A percentile compares a stretch with the other conserved stretches of the same genome.
Evolutionary conservation across 1,140 invertebrate species (phyloP).

Genomic region (Hylaeus volcanicus): DNA sequence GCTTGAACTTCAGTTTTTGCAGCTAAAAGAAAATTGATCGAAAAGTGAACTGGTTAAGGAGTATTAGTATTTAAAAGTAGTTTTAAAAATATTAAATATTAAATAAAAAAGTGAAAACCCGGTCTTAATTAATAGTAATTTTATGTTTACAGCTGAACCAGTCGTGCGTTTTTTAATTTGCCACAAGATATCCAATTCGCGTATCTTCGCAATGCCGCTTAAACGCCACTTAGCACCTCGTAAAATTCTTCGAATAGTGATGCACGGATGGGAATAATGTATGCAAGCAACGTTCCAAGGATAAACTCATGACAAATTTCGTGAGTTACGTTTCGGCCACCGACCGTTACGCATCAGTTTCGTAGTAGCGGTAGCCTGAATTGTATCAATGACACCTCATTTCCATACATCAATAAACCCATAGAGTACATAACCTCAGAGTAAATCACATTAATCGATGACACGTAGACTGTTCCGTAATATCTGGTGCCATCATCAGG

Average conservation of each 20-base stretch:
- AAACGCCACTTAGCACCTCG: neutral
- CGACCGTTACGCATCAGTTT: neutral
- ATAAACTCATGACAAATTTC: conserved; percentile 4
- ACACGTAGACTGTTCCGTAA: neutral
- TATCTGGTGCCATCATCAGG: neutral
- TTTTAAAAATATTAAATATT: neutral
- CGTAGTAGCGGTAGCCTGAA: neutral
- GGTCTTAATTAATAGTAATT: too few species aligned
- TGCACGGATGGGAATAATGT: neutral
- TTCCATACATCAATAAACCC: conserved; percentile 12
- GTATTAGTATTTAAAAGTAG: too few species aligned
- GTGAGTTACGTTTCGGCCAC: neutral
- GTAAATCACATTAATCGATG: neutral
- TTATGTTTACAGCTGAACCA: too few species aligned
- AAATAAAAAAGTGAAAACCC: too few species aligned
- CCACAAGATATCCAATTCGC: too few species aligned
- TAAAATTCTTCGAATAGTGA: neutral
- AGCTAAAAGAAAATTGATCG: too few species aligned
- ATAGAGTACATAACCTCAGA: neutral
- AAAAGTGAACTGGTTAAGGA: too few species aligned
- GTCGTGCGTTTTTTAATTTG: too few species aligned
- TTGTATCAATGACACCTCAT: conserved; percentile 10
- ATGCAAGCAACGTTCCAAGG: neutral
- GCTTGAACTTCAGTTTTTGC: too few species aligned
- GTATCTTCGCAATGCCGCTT: neutral